A percentile compares a stretch with the other conserved stretches of the same genome.
These are phyloP conservation scores for Sycophila texana DNA, from an alignment of 2,888 invertebrate species.

Conservation along the genomic window DNA sequence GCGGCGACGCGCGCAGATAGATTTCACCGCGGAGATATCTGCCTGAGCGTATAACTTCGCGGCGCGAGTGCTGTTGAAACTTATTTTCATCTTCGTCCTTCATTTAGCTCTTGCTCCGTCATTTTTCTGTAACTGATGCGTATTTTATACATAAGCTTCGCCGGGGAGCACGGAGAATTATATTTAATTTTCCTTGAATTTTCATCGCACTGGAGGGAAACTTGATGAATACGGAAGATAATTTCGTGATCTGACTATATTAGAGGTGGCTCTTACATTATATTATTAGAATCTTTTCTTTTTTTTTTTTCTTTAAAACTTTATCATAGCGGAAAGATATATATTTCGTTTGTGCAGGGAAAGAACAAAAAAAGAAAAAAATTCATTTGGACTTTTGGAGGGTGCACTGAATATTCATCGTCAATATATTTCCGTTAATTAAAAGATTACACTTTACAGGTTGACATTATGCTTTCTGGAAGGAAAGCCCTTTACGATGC, in stretches of 20 bases:
- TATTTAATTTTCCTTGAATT: slow-evolving; percentile 2
- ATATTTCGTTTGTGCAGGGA: background rate
- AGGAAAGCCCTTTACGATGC: no score
- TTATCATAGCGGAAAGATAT: background rate
- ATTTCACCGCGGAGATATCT: background rate
- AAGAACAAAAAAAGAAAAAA: no score
- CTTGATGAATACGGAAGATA: background rate
- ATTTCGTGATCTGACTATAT: background rate
- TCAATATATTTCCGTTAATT: no score
- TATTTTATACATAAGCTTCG: background rate
- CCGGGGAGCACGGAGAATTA: background rate
- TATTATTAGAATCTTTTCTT: no score
- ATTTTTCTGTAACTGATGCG: background rate
- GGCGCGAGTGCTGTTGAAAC: background rate
- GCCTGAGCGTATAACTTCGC: background rate
- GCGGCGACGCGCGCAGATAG: slow-evolving; percentile 1
- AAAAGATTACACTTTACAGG: no score
- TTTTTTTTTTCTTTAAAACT: no score
- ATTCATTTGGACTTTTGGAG: no score
- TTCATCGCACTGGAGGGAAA: slow-evolving; percentile 1
- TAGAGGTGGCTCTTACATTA: no score
- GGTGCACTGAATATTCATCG: no score
- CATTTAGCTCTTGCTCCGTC: background rate
- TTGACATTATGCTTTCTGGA: background rate
- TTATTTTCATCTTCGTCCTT: slow-evolving; percentile 1